These are phyloP conservation scores for Drosophila longiperda DNA, from an alignment of 2,888 invertebrate species.

Conservation along the genomic window DNA sequence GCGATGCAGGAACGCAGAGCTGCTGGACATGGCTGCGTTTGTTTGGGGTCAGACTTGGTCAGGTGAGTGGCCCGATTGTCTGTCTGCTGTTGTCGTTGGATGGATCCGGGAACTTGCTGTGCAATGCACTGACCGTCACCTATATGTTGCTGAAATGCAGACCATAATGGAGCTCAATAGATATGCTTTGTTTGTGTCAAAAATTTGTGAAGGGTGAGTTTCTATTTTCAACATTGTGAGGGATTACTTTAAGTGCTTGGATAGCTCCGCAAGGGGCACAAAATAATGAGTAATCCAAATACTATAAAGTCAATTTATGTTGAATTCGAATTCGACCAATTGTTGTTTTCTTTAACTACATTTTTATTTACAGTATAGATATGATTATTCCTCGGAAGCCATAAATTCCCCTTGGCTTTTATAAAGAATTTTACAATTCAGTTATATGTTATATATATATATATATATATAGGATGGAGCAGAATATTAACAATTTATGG, in stretches of 20 bases:
- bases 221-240: neutral
- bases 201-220: neutral
- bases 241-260: neutral
- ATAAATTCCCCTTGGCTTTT: neutral
- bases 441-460: neutral
- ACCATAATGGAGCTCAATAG: slow-evolving; percentile 71
- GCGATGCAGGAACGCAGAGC: slow-evolving; percentile 71
- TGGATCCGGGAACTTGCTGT: slow-evolving; percentile 1
- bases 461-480: neutral
- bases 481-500: neutral
- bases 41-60: neutral
- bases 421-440: neutral
- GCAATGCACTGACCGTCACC: slow-evolving; percentile 42
- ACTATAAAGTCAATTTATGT: neutral
- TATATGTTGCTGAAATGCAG: slow-evolving; percentile 60
- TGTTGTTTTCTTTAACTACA: neutral
- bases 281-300: slow-evolving; percentile 20
- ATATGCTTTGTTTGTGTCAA: slow-evolving; percentile 60
- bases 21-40: slow-evolving; percentile 66
- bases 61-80: slow-evolving; percentile 10
- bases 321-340: slow-evolving; percentile 1
- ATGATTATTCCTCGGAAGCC: slow-evolving; percentile 6
- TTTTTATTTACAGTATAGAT: neutral
- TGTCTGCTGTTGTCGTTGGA: slow-evolving; percentile 2
- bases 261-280: neutral